Conservation (phyloP, 2,888 invertebrate genomes). For the Oxytorus armatus region DNA sequence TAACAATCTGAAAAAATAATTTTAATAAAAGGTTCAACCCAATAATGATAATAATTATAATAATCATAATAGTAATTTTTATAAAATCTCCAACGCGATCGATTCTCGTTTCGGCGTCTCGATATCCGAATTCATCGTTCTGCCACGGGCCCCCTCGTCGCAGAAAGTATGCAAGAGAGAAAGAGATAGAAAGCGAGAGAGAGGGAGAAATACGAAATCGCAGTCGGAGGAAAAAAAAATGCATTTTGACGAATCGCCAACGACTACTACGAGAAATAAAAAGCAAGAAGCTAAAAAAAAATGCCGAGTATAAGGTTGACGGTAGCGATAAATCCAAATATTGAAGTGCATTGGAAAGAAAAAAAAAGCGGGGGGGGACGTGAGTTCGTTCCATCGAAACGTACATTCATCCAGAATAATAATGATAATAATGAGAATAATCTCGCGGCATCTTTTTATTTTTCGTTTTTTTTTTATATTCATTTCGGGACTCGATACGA, state of each 20-base stretch:
- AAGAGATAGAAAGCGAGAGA: background rate
- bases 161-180: constrained; percentile 27
- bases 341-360: background rate
- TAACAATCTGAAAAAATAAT: no score
- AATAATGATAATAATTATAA: no score
- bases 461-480: constrained; percentile 18
- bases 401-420: background rate
- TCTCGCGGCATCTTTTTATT: background rate
- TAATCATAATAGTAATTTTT: no score
- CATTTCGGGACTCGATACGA: constrained; percentile 37
- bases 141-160: background rate
- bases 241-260: background rate
- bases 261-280: no score
- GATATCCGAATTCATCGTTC: background rate
- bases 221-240: constrained; percentile 1
- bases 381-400: no score
- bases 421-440: constrained; percentile 7
- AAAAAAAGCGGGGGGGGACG: background rate
- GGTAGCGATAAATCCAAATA: no score
- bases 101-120: constrained; percentile 10
- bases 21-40: no score
- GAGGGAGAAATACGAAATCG: background rate
- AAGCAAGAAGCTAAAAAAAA: no score
- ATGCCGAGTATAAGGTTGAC: no score
- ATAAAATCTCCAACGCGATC: no score